Conservation (phyloP, 2,113 vertebrate genomes). For the Rutilus rutilus region DNA sequence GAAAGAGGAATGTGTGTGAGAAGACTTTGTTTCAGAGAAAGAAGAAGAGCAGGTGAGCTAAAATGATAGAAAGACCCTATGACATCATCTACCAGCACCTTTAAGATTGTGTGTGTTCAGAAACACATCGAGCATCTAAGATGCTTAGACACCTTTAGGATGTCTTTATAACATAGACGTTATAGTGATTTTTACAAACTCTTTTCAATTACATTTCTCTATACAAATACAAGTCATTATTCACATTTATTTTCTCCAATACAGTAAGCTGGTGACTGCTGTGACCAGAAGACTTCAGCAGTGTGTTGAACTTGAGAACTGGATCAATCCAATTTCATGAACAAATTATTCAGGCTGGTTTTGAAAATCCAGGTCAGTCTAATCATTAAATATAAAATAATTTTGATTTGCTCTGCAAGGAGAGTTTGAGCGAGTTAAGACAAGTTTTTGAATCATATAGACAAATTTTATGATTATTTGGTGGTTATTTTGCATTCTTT, state of each 20-base stretch:
- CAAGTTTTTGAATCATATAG: background rate
- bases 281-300: background rate
- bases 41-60: constrained; percentile 6
- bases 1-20: constrained; percentile 28
- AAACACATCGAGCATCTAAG: background rate
- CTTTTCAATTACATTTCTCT: too few relatives aligned
- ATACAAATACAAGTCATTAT: too few relatives aligned
- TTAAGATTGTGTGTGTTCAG: background rate
- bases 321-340: background rate
- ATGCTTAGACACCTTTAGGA: background rate
- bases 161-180: background rate
- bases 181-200: too few relatives aligned
- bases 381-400: background rate
- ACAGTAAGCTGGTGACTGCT: too few relatives aligned
- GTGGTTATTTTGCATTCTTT: background rate
- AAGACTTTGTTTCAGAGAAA: constrained; percentile 7
- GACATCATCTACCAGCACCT: background rate
- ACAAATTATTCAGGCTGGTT: background rate
- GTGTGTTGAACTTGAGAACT: background rate
- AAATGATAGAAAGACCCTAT: constrained; percentile 17
- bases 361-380: background rate
- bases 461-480: background rate
- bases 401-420: background rate
- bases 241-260: too few relatives aligned
- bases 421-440: background rate